These are phyloP conservation scores for Tipula vernalis DNA, from an alignment of 2,888 invertebrate genomes.

Conservation along the genomic window DNA sequence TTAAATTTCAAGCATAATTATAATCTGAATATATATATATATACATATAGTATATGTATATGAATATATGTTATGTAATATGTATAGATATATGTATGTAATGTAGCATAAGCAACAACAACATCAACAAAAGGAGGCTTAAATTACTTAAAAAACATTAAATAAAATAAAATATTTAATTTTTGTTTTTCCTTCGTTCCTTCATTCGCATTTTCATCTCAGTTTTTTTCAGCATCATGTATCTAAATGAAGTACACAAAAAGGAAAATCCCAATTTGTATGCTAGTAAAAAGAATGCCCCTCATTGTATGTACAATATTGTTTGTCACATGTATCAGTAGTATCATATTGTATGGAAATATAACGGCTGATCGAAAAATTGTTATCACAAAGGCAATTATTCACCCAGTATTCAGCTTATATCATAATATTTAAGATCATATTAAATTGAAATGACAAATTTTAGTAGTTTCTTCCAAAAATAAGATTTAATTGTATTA, in stretches of 20 bases:
- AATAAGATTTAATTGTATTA: not conserved
- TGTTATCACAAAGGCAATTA: not conserved
- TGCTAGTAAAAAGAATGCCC: no score
- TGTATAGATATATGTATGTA: not conserved
- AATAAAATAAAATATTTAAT: not conserved
- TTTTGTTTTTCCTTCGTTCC: not conserved
- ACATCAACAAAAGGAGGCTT: not conserved
- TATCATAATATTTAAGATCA: not conserved
- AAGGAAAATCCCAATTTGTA: not conserved
- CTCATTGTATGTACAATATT: not conserved
- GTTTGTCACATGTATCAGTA: not conserved
- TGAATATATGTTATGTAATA: not conserved
- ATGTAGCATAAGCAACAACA: not conserved
- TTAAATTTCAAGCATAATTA: not conserved
- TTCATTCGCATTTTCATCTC: not conserved
- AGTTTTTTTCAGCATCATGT: not conserved
- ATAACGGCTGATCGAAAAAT: not conserved
- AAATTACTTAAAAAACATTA: not conserved
- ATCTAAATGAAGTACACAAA: not conserved
- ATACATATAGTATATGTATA: no score
- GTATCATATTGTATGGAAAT: not conserved
- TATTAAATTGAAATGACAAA: not conserved
- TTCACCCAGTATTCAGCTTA: not conserved
- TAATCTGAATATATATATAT: not conserved
- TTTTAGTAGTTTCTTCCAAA: not conserved